Evolutionary conservation across 2,888 invertebrate genomes (phyloP).

Genomic region (Netelia inedita): DNA sequence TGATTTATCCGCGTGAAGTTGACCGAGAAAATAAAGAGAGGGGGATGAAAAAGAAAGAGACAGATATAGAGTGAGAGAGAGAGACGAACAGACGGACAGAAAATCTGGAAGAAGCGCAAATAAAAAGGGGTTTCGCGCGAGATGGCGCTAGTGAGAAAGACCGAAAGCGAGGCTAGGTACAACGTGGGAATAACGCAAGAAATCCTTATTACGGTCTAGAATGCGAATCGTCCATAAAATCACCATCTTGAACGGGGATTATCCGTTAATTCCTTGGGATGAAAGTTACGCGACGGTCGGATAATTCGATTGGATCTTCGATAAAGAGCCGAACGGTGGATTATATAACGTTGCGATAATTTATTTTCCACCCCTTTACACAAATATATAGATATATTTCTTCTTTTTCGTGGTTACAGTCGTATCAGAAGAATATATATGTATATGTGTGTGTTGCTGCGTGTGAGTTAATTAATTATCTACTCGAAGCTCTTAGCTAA

Average conservation of each 20-base stretch:
- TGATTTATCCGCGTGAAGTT: slow-evolving; percentile 66
- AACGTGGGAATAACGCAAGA: slow-evolving; percentile 56
- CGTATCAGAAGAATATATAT: too few species aligned
- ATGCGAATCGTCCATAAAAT: slow-evolving; percentile 62
- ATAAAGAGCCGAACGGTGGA: slow-evolving; percentile 43
- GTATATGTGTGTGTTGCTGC: too few species aligned
- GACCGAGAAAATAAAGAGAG: slow-evolving; percentile 40
- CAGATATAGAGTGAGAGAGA: slow-evolving; percentile 38
- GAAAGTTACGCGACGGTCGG: slow-evolving; percentile 42
- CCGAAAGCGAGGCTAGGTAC: not conserved
- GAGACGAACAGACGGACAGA: slow-evolving; percentile 23
- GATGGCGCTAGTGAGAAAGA: slow-evolving; percentile 10
- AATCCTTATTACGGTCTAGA: slow-evolving; percentile 65
- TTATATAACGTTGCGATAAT: slow-evolving; percentile 43
- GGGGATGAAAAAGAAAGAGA: slow-evolving; percentile 35
- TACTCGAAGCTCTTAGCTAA: too few species aligned
- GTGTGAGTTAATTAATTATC: too few species aligned
- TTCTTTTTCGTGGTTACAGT: too few species aligned
- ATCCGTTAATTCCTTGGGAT: slow-evolving; percentile 61
- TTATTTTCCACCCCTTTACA: not conserved
- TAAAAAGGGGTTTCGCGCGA: slow-evolving; percentile 37
- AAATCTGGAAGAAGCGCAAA: slow-evolving; percentile 50
- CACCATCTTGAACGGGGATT: slow-evolving; percentile 62
- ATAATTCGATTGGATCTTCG: slow-evolving; percentile 60
- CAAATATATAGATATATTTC: not conserved